Percentiles rank a stretch among this genome's conserved stretches.
Conservation (phyloP, 2,888 invertebrate species). For the Galeopsomyia nigrocyanea region DNA sequence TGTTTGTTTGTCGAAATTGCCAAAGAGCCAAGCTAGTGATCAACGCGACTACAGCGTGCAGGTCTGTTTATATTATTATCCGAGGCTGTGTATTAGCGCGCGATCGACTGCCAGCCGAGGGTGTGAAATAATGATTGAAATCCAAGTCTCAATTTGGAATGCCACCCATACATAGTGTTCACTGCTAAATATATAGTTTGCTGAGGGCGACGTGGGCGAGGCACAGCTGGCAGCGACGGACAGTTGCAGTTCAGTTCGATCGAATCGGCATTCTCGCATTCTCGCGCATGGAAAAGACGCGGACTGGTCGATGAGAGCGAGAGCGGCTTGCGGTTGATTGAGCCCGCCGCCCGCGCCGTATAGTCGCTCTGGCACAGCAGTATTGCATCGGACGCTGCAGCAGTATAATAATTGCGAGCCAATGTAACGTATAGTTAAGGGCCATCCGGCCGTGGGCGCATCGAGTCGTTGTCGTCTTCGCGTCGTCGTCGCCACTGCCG, state of each 20-base stretch:
- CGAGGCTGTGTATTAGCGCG: too few species aligned
- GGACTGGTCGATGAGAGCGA: background rate
- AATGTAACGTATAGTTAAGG: constrained; percentile 65
- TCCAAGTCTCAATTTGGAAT: constrained; percentile 16
- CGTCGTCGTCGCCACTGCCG: constrained; percentile 36
- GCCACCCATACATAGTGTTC: constrained; percentile 29
- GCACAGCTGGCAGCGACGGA: constrained; percentile 8
- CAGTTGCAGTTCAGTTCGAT: constrained; percentile 16
- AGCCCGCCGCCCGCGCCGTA: too few species aligned
- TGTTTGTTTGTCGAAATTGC: constrained; percentile 4
- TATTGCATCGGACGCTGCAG: constrained; percentile 23
- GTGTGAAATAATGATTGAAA: constrained; percentile 20
- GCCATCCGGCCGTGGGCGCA: constrained; percentile 60
- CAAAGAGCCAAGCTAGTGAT: background rate
- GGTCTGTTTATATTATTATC: too few species aligned
- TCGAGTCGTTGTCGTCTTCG: constrained; percentile 9
- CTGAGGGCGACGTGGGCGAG: too few species aligned
- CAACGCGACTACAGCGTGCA: too few species aligned
- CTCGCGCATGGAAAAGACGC: background rate
- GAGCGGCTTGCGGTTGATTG: background rate
- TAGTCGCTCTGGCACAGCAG: too few species aligned
- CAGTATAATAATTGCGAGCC: constrained; percentile 39
- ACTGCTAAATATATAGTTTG: constrained; percentile 16
- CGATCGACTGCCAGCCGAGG: background rate
- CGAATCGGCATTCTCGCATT: too few species aligned